Evolutionary conservation across 2,888 invertebrate genomes (phyloP).

Genomic region (Actias luna): DNA sequence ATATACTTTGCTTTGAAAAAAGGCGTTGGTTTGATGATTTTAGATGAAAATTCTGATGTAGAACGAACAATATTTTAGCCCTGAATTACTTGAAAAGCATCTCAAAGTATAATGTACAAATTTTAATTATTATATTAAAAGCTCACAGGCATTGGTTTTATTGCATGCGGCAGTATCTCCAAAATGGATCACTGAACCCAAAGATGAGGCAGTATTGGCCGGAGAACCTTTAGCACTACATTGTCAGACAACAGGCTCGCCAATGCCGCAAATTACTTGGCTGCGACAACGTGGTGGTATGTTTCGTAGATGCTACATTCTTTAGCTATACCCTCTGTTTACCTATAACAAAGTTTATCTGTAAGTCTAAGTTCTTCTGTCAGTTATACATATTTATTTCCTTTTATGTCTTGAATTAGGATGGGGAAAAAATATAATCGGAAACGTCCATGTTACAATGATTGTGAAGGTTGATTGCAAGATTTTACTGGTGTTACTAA

Average conservation of each 20-base stretch:
- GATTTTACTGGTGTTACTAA: no score
- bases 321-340: not conserved
- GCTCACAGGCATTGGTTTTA: not conserved
- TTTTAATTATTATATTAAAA: not conserved
- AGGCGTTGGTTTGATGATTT: no score
- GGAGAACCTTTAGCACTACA: constrained; percentile 86
- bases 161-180: constrained; percentile 84
- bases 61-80: no score
- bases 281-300: constrained; percentile 87
- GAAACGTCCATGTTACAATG: no score
- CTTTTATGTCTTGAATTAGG: no score
- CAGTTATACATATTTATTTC: not conserved
- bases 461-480: no score
- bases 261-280: constrained; percentile 87
- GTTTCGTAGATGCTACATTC: not conserved
- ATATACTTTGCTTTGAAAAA: no score
- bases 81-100: no score
- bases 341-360: not conserved
- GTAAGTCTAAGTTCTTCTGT: not conserved
- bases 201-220: constrained; percentile 86
- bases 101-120: no score
- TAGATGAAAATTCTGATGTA: no score
- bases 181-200: constrained; percentile 87
- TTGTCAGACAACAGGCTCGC: constrained; percentile 90
- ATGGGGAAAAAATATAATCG: no score